phyloP scores from a whole-genome alignment of 2,113 vertebrate genomes.

The Microcebus jonahi region DNA sequence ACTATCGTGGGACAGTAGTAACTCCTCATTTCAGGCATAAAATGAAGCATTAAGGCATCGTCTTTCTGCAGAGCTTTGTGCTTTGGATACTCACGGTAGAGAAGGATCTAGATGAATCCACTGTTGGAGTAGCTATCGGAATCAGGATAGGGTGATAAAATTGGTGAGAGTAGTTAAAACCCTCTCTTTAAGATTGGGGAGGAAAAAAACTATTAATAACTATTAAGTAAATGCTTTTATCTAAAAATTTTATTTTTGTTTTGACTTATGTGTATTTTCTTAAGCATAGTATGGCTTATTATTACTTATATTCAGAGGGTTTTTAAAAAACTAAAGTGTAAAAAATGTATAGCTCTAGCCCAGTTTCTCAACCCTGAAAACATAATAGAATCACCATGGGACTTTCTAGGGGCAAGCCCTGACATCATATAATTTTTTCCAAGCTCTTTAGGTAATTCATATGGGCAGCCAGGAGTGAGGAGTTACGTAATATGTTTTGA shows the following conservation, averaged over 20 bases:
- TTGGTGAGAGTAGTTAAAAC: not conserved
- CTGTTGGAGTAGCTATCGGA: not conserved
- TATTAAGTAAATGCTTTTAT: not conserved
- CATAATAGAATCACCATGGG: not conserved
- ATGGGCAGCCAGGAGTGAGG: not conserved
- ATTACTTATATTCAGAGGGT: not conserved
- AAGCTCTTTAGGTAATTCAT: not conserved
- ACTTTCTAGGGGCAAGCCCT: not conserved
- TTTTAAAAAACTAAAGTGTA: not conserved
- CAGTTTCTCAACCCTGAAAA: not conserved
- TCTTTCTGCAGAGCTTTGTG: not conserved
- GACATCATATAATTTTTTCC: not conserved
- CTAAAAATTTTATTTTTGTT: not conserved
- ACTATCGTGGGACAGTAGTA: not conserved
- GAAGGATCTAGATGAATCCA: not conserved
- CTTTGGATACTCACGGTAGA: not conserved
- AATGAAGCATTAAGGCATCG: not conserved
- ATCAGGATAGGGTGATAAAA: not conserved
- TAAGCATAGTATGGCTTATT: not conserved
- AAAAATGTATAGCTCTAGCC: not conserved
- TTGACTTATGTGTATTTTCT: not conserved
- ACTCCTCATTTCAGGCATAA: not conserved
- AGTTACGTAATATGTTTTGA: not conserved
- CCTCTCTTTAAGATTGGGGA: not conserved
- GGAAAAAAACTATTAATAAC: not conserved